These are phyloP conservation scores for Lontra canadensis DNA, from an alignment of 2,113 vertebrate species.

Conservation along the genomic window DNA sequence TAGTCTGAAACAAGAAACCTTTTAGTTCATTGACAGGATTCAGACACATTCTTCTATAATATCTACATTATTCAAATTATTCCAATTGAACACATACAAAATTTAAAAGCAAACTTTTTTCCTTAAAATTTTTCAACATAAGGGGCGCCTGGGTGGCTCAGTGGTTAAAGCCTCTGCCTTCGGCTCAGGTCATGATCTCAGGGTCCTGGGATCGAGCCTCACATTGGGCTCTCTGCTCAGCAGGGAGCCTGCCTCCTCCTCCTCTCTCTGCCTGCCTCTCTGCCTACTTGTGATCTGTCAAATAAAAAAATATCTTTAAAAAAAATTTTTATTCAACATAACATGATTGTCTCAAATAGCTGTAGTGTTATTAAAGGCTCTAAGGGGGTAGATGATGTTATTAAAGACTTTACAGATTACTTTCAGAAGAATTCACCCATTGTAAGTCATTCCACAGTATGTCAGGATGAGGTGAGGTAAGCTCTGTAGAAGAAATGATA, in stretches of 20 bases:
- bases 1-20: conserved; percentile 88
- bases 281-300: no score
- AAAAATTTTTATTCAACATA: no score
- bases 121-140: neutral
- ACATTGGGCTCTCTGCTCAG: no score
- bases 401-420: neutral
- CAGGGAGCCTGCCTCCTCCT: no score
- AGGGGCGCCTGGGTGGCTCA: no score
- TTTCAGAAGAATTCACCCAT: neutral
- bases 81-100: conserved; percentile 4
- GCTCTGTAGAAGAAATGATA: neutral
- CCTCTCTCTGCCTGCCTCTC: no score
- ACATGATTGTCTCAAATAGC: neutral
- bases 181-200: no score
- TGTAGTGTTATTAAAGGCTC: neutral
- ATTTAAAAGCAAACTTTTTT: neutral
- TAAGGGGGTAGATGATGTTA: neutral
- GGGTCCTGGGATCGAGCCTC: no score
- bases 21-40: conserved; percentile 75
- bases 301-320: no score
- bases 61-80: conserved; percentile 5
- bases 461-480: neutral
- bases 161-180: no score
- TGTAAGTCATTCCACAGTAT: neutral
- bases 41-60: conserved; percentile 7